Evolutionary conservation across 2,113 vertebrate species (phyloP).

Genomic region (Oreotrochilus melanogaster): DNA sequence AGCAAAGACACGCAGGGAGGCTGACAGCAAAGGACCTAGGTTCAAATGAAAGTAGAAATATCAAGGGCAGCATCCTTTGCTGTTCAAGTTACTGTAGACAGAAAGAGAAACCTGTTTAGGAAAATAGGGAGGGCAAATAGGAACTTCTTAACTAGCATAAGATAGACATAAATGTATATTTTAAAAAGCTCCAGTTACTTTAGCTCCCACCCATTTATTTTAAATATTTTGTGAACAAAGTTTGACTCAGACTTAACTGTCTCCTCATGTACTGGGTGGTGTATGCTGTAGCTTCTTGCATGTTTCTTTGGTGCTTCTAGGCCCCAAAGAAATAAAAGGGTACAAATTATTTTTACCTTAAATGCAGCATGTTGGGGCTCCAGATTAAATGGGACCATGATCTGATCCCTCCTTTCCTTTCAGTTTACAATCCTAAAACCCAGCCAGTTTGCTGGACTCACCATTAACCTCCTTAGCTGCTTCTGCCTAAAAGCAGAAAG

Average conservation of each 20-base stretch:
- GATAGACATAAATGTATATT: not conserved
- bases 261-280: not conserved
- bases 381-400: not conserved
- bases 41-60: not conserved
- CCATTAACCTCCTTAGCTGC: not conserved
- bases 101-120: not conserved
- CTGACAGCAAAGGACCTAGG: not conserved
- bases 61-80: not conserved
- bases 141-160: not conserved
- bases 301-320: not conserved
- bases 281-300: not conserved
- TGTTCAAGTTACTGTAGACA: not conserved
- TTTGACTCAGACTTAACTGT: not conserved
- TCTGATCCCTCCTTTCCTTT: not conserved
- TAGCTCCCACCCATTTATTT: not conserved
- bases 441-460: not conserved
- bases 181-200: not conserved
- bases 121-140: not conserved
- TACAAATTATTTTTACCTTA: not conserved
- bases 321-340: not conserved
- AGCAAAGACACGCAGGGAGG: not conserved
- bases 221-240: conserved; percentile 1
- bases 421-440: not conserved
- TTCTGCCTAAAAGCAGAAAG: conserved; percentile 34
- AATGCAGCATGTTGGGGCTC: not conserved